Base-by-base conservation (phyloP, 2,888 invertebrate species). In the Netelia virgata region DNA sequence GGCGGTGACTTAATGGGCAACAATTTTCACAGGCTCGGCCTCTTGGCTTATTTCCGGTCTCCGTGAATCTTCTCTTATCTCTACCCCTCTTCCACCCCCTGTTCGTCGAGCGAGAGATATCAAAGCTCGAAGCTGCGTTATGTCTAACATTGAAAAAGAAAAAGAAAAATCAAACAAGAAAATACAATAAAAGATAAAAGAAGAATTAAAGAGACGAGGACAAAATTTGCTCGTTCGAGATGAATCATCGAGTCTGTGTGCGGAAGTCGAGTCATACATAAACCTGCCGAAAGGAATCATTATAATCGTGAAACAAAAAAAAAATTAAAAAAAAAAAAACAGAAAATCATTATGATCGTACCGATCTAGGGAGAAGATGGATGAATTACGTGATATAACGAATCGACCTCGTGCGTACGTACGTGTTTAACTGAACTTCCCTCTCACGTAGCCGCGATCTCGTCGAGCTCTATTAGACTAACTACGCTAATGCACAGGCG, bases 11-110 rank as follows among this genome's bases (percentile, higher is more conserved):
- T 80, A 80, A 84, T 68, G 80, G 69, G 57, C 63, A 69, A 74
- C 47, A 75, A 72, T 81, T 81, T 81, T 55, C 63, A 77, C 68
- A 69, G 57, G 74, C 57, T 50, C 66, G 55, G 47, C 59, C 36
- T 84, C 72, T 59, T 53, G 43, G 53, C 61, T 66, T 23, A 72
- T 89, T 90, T 90, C 90, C 88, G 88, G 87, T 87, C 81, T 82
- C 76, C 83, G 79, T 81, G 82, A 86, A 86, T 84, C 85, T 70
- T 63, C 43, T 70, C 87, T 90, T 90, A 90, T 89, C 89, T 87
- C 72, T 72, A n/a, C 63, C 77, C 86, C 6, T 36, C 36, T 28
- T 28, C 28, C n/a, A n/a, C n/a, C 23, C 23, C 6, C 6, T 5
- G 78, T 87, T 85, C 72, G 84, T 84, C 73, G 75, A 84, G 1